Evolutionary conservation across 2,888 invertebrate species (phyloP).

Genomic region (Lissocephala sabroskyi): DNA sequence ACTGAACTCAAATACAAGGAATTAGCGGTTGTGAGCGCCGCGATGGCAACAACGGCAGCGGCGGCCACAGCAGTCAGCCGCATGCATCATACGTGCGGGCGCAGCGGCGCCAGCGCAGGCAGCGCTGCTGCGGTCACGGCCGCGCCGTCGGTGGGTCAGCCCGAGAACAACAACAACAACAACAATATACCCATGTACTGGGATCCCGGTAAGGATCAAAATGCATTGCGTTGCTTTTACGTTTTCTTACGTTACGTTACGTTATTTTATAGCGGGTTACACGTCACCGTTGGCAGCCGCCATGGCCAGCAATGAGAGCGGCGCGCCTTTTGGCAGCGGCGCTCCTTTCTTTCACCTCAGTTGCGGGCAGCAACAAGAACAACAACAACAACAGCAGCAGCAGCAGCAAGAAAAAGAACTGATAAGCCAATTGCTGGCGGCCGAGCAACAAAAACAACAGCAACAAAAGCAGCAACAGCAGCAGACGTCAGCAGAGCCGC

Average conservation of each 20-base stretch:
- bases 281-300: slow-evolving; percentile 66
- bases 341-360: neutral
- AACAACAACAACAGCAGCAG: slow-evolving; percentile 33
- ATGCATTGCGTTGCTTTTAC: too few species aligned
- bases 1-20: slow-evolving; percentile 66
- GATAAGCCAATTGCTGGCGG: neutral
- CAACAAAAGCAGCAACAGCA: slow-evolving; percentile 27
- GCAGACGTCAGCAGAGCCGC: slow-evolving; percentile 23
- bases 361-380: slow-evolving; percentile 11
- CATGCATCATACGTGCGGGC: slow-evolving; percentile 48
- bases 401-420: too few species aligned
- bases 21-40: slow-evolving; percentile 29
- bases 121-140: slow-evolving; percentile 30
- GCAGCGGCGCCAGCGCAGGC: slow-evolving; percentile 44
- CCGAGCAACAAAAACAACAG: slow-evolving; percentile 26
- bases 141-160: slow-evolving; percentile 9
- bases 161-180: slow-evolving; percentile 42
- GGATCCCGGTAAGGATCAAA: too few species aligned
- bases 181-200: too few species aligned
- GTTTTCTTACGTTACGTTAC: too few species aligned
- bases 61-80: slow-evolving; percentile 28
- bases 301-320: slow-evolving; percentile 45
- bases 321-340: slow-evolving; percentile 27
- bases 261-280: slow-evolving; percentile 58
- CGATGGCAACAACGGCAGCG: slow-evolving; percentile 45